Base-by-base conservation (phyloP, 2,797 vertebrate genomes). In the Sebastes hubbsi region DNA sequence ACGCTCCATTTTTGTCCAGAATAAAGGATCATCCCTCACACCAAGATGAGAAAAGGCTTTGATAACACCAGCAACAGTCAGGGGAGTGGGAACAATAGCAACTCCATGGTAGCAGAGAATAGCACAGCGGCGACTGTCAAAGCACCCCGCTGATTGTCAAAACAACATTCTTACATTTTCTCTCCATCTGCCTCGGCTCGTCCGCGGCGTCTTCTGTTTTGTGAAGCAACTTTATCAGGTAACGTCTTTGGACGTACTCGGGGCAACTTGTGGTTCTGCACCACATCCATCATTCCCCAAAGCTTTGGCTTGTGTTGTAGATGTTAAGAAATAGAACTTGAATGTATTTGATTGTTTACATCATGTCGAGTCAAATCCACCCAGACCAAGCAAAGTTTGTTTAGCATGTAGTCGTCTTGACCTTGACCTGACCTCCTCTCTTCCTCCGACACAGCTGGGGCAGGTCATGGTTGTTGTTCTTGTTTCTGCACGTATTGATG, bases 61-160 rank as follows among this genome's bases (percentile, higher is more conserved):
- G 83, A 87, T 88, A 84, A 82, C 67, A 80, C 81, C 80, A 77
- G 66, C 59, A 82, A 72, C 79, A 80, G 63, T 80, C 81, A 65
- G 24, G 22, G 25, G 66, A 36, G 65, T n/a, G 56, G 56, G 60
- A 85, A 86, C 75, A 80, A 84, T 72, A 72, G 72, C 67, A 76
- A 80, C 73, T 70, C 66, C 32, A 10, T 6, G 42, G 66, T 56
- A 63, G 68, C 66, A 81, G 52, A 76, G 82, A 85, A 80, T 58
- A 77, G 64, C 83, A 68, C 77, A 66, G 77, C 68, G 4, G 77
- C 9, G 22, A 60, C 72, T 75, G 79, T 88, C 80, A 80, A 54
- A 84, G 85, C 79, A 22, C 72, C 80, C 60, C 29, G 9, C 80
- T 81, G 83, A 78, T 81, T 82, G 76, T 89, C 88, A 84, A 78